Base-by-base conservation (phyloP, 2,797 vertebrate species). In the Eulemur mongoz region DNA sequence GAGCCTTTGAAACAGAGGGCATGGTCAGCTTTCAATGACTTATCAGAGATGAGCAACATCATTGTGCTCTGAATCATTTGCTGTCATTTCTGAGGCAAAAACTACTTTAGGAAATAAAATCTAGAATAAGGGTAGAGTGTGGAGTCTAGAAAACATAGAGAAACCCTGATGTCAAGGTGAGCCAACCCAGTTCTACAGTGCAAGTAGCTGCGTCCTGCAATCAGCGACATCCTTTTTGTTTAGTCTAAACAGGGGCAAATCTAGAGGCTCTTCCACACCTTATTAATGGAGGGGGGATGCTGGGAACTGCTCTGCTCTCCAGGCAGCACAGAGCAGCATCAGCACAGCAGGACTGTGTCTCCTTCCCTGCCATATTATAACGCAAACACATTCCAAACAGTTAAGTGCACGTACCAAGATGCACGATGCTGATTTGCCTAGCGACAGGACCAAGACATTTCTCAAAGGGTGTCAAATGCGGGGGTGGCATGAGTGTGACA, bases 401-500 rank as follows among this genome's bases (percentile, higher is more conserved):
- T 7, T 20, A 8, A 32, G 14, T 4, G 78, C 6, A 76, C 23
- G 65, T 1, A 45, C 9, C 35, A 80, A 57, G 88, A n/a, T 52
- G 85, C 1, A 9, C 10, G 0, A 72, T 20, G 23, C 80, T 72
- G 63, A 43, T 48, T 23, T 80, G 84, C 35, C 52, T 70, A 18
- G 14, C 67, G 38, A 43, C 10, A 27, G 87, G 52, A 63, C 85
- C 17, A 4, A 6, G 61, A 20, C 57, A 40, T 59, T 88, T 91
- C 78, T 89, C 40, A 82, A 45, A 86, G 57, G 38, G 17, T 8
- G 48, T 4, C 10, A 0, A 10, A 59, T 17, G 3, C 7, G 6
- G 69, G 23, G 15, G 14, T 1, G 5, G 20, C 1, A 4, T 0
- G 0, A 1, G n/a, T 4, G 48, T 18, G 70, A 72, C 54, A 48